Base-by-base conservation (phyloP, 2,888 invertebrate genomes). In the Pecten maximus region DNA sequence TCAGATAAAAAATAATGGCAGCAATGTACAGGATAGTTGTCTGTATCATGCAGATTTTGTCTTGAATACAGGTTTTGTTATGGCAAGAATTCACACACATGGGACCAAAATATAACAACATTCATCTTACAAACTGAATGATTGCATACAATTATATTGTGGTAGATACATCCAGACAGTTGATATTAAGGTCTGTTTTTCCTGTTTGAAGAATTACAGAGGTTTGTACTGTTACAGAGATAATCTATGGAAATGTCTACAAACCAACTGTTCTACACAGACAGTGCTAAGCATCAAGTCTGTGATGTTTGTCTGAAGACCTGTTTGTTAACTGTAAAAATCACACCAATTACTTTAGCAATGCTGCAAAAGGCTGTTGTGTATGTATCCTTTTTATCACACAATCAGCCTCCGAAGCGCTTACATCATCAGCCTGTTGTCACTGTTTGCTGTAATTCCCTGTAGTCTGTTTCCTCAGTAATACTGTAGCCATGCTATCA, bases 381-480 rank as follows among this genome's bases (percentile, higher is more conserved):
- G n/a, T 60, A 60, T 60, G 60, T 60, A 60, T n/a, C 60, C 60
- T n/a, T 60, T 74, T 74, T 74, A 74, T 74, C 74, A 74, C 10
- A 74, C 74, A 74, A 74, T 74, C 74, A 74, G 35, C 74, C 10
- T 28, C 35, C 74, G 74, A 8, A 28, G 74, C 74, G 10, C 28
- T 35, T 28, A n/a, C 60, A 35, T 74, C 74, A 74, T 60, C 44
- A 44, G 44, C 3, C 10, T n/a, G 74, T 35, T 35, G 74, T 35
- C 74, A 74, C 74, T 74, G 35, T 35, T 23, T 15, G 12, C 12
- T 44, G 44, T 44, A 44, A 12, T 44, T 44, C 44, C 44, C 44
- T 10, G 44, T 44, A 44, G 74, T 54, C 54, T 54, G 19, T 19
- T 3, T 23, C 6, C 19, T 23, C 54, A 74, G 28, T 28, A 28